phyloP scores from a whole-genome alignment of 1,140 invertebrate species.

The Augochlora pura region DNA sequence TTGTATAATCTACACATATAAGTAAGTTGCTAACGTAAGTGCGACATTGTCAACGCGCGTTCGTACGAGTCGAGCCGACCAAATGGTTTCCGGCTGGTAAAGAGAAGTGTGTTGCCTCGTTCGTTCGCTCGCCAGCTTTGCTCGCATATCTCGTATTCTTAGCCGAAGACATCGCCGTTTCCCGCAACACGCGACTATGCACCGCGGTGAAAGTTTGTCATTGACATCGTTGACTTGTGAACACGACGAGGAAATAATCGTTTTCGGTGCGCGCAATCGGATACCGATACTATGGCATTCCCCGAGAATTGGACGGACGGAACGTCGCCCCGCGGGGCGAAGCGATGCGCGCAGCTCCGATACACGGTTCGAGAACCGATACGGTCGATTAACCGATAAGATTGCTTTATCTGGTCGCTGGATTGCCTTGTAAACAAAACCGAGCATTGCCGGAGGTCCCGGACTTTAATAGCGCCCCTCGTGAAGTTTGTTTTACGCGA shows the following conservation, averaged over 20 bases:
- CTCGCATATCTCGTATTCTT: constrained; percentile 28
- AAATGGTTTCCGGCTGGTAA: constrained; percentile 26
- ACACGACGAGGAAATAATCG: background rate
- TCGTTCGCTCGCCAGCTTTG: background rate
- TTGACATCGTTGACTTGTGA: constrained; percentile 2
- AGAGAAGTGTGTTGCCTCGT: background rate
- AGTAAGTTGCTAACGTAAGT: constrained; percentile 39
- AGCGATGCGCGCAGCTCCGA: background rate
- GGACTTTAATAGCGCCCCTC: no score
- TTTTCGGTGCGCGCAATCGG: background rate
- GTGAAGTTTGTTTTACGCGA: no score
- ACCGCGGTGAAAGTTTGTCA: constrained; percentile 26
- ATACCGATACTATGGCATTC: background rate
- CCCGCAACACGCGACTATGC: constrained; percentile 7
- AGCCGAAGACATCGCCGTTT: constrained; percentile 34
- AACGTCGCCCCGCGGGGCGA: no score
- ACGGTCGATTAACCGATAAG: background rate
- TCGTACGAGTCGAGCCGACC: constrained; percentile 39
- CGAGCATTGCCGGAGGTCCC: no score
- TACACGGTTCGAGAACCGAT: background rate
- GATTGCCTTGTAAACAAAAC: background rate
- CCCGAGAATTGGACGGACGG: no score
- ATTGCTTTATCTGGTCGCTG: constrained; percentile 6
- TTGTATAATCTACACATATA: background rate
- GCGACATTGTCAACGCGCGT: constrained; percentile 39